Evolutionary conservation across 2,113 vertebrate species (phyloP).

Genomic region (Ctenodactylus gundi): DNA sequence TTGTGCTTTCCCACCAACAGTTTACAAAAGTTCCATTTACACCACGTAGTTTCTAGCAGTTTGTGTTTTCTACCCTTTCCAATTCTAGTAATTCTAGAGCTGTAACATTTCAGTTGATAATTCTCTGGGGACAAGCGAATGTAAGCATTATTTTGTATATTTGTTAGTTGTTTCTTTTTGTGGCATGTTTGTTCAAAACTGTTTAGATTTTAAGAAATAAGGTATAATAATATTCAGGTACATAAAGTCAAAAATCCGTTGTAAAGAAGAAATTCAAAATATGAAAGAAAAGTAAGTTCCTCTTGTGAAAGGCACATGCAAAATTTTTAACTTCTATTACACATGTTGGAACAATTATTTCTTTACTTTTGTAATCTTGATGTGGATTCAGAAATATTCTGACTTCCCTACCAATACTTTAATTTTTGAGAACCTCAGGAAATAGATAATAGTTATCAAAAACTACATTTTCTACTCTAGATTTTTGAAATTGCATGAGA

Average conservation of each 20-base stretch:
- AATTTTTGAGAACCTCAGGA: neutral
- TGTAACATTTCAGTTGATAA: neutral
- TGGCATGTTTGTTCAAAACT: neutral
- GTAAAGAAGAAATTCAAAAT: neutral
- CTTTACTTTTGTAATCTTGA: neutral
- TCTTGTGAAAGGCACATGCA: neutral
- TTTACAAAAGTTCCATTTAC: neutral
- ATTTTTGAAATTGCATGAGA: neutral
- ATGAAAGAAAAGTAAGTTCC: neutral
- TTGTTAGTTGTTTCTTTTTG: neutral
- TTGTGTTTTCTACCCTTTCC: neutral
- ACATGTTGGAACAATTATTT: neutral
- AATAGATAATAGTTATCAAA: neutral
- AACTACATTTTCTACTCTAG: neutral
- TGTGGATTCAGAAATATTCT: neutral
- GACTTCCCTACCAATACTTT: neutral
- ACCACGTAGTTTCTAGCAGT: neutral
- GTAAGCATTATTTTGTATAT: neutral
- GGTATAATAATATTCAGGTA: neutral
- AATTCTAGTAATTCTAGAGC: slow-evolving; percentile 9
- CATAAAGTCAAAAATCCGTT: neutral
- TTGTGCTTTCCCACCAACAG: neutral
- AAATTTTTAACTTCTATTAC: neutral
- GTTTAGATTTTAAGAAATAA: neutral
- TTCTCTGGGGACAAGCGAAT: neutral